These are phyloP conservation scores for Drosophila neonasuta DNA, from an alignment of 2,888 invertebrate species.

Conservation along the genomic window DNA sequence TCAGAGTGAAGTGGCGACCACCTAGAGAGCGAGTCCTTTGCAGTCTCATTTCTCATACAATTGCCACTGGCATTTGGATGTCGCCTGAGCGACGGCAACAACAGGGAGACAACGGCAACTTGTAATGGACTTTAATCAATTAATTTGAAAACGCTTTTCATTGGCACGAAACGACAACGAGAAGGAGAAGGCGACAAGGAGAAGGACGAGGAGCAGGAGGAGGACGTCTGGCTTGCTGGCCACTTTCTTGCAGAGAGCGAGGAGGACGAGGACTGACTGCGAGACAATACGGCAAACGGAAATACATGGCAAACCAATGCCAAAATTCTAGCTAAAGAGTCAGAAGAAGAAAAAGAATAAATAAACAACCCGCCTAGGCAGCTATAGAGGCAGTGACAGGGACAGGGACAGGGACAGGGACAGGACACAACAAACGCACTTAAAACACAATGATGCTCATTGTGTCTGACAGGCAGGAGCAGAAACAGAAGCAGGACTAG, in stretches of 20 bases:
- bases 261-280: background rate
- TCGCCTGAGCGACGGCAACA: conserved; percentile 35
- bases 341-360: conserved; percentile 72
- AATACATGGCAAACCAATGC: conserved; percentile 71
- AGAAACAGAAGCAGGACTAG: background rate
- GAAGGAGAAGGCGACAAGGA: conserved; percentile 16
- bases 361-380: conserved; percentile 63
- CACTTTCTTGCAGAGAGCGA: conserved; percentile 49
- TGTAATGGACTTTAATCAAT: conserved; percentile 79
- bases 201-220: background rate
- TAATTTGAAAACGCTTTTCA: conserved; percentile 77
- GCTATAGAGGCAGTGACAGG: background rate
- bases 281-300: conserved; percentile 62
- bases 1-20: conserved; percentile 43
- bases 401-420: conserved; percentile 31
- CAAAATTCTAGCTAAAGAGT: conserved; percentile 58
- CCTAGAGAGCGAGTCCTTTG: conserved; percentile 52
- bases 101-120: conserved; percentile 47
- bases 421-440: conserved; percentile 75
- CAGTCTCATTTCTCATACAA: conserved; percentile 74
- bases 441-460: conserved; percentile 78
- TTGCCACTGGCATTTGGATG: conserved; percentile 72
- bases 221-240: conserved; percentile 12
- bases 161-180: conserved; percentile 43
- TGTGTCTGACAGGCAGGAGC: conserved; percentile 70